Conservation (phyloP, 2,888 invertebrate species). For the Ceramica pisi region DNA sequence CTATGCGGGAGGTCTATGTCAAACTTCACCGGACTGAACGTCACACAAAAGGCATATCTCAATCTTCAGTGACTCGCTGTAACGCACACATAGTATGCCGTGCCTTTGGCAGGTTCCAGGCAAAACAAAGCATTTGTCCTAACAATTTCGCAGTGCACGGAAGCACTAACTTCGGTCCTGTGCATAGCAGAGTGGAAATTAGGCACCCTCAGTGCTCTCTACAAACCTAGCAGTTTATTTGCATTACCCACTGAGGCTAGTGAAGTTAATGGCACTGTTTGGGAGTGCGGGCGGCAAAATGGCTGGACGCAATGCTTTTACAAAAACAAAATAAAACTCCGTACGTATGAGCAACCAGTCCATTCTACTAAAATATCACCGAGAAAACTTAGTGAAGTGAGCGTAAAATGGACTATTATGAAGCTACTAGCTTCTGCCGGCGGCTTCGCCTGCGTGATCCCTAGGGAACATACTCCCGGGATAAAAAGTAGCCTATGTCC, state of each 20-base stretch:
- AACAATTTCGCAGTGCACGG: neutral
- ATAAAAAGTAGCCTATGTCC: no score
- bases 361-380: neutral
- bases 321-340: neutral
- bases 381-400: neutral
- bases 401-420: neutral
- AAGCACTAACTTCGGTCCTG: neutral
- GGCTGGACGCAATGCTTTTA: neutral
- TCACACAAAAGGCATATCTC: neutral
- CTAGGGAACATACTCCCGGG: no score
- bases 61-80: no score
- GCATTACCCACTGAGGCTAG: neutral
- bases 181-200: constrained; percentile 8
- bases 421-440: no score
- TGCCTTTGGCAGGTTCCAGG: neutral
- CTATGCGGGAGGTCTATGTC: neutral
- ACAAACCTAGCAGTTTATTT: constrained; percentile 4
- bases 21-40: neutral
- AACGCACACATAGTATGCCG: neutral
- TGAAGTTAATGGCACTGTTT: neutral
- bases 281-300: neutral
- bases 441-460: no score
- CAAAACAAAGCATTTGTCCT: neutral
- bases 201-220: neutral
- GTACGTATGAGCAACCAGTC: neutral